Conservation (phyloP, 1,140 invertebrate genomes). For the Papilio machaon region DNA sequence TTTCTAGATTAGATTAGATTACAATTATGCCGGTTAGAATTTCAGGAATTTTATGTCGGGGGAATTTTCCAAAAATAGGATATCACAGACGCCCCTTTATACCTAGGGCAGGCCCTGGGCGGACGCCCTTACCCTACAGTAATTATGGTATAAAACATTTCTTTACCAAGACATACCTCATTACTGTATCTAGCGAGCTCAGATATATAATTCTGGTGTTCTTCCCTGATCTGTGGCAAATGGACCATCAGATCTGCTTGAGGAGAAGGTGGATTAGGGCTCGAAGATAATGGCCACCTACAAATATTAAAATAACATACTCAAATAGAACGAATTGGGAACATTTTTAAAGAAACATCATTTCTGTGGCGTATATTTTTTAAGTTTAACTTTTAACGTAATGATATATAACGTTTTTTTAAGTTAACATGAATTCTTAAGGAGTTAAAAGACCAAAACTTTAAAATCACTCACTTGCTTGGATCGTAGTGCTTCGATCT, state of each 20-base stretch:
- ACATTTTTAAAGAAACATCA: no score
- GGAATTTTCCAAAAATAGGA: no score
- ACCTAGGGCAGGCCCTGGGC: no score
- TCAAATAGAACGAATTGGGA: not conserved
- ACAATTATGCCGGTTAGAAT: not conserved
- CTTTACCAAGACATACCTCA: slow-evolving; percentile 83
- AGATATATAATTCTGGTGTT: slow-evolving; percentile 98
- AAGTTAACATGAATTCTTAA: no score
- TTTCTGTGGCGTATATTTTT: no score
- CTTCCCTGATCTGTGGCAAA: slow-evolving; percentile 96
- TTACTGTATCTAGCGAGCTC: slow-evolving; percentile 98
- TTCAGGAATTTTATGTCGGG: no score
- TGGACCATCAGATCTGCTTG: slow-evolving; percentile 98
- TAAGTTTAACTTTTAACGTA: no score
- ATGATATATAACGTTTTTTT: no score
- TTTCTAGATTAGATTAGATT: not conserved
- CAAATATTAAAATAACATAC: slow-evolving; percentile 44
- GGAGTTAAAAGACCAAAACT: not conserved
- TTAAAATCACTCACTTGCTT: slow-evolving; percentile 81
- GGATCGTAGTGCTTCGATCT: slow-evolving; percentile 97
- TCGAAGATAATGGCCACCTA: slow-evolving; percentile 96
- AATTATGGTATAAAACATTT: not conserved
- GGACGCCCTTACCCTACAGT: no score
- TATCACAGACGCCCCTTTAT: no score
- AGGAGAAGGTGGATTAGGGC: slow-evolving; percentile 89